phyloP scores from a whole-genome alignment of 2,113 vertebrate genomes.

The Vimba vimba region DNA sequence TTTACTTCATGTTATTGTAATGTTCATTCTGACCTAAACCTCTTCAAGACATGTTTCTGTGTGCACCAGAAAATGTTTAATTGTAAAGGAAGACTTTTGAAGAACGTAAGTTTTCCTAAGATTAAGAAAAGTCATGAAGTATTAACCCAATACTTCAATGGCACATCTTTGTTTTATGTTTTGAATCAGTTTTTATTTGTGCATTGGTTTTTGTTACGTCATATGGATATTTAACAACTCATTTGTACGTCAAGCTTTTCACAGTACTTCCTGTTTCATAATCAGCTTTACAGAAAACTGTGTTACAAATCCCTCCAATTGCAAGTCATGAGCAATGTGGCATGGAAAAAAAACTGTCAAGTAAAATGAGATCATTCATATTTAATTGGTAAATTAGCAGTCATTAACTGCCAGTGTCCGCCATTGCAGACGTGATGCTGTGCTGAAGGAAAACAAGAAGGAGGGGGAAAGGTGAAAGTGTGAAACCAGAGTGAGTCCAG shows the following conservation, averaged over 20 bases:
- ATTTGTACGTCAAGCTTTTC: not conserved
- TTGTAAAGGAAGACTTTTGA: not conserved
- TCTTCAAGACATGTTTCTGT: too few relatives aligned
- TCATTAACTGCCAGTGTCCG: not conserved
- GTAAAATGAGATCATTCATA: not conserved
- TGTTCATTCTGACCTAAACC: too few relatives aligned
- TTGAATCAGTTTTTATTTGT: not conserved
- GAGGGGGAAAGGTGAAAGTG: conserved; percentile 32
- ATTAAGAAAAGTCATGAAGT: not conserved
- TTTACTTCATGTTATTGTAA: too few relatives aligned
- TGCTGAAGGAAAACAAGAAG: not conserved
- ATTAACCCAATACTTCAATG: not conserved
- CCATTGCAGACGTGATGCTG: not conserved
- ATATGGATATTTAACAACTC: not conserved
- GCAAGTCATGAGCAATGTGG: not conserved
- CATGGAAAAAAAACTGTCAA: not conserved
- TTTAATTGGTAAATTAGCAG: not conserved
- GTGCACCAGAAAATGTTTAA: not conserved
- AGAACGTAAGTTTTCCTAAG: not conserved
- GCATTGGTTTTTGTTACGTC: not conserved
- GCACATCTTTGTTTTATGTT: not conserved
- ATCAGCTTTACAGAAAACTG: not conserved
- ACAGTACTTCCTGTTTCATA: not conserved
- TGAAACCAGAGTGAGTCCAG: not conserved
- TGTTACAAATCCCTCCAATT: not conserved